Conservation (phyloP, 2,888 invertebrate genomes). For the Atrina japonica region DNA sequence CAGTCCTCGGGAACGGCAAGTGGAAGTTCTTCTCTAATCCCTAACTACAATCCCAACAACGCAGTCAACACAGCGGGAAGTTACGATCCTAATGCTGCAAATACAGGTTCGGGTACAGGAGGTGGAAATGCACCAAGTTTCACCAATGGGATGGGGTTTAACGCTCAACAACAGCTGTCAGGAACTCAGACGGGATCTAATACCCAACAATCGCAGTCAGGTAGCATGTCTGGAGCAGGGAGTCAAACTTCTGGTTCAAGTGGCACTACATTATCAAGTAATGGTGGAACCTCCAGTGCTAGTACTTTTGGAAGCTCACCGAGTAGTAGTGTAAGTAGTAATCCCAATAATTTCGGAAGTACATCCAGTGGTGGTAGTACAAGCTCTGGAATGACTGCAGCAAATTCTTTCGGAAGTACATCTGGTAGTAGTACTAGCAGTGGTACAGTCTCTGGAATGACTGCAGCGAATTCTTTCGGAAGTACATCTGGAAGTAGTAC, state of each 20-base stretch:
- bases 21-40: slow-evolving; percentile 14
- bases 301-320: slow-evolving; percentile 27
- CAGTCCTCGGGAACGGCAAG: neutral
- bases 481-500: neutral
- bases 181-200: slow-evolving; percentile 30
- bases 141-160: slow-evolving; percentile 55
- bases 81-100: slow-evolving; percentile 59
- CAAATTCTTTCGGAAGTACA: slow-evolving; percentile 9
- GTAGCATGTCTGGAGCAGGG: neutral
- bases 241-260: neutral
- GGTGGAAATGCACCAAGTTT: slow-evolving; percentile 51
- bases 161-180: slow-evolving; percentile 47
- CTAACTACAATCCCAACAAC: slow-evolving; percentile 55
- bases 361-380: neutral
- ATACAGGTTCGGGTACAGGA: slow-evolving; percentile 44
- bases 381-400: slow-evolving; percentile 2
- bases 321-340: slow-evolving; percentile 12
- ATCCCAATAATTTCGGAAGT: slow-evolving; percentile 9
- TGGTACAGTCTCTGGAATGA: neutral
- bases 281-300: neutral
- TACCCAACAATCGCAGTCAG: slow-evolving; percentile 16
- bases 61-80: slow-evolving; percentile 54
- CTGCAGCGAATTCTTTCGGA: slow-evolving; percentile 5
- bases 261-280: slow-evolving; percentile 2
- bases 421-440: neutral